Base-by-base conservation (phyloP, 2,797 vertebrate genomes). In the Manis pentadactyla region DNA sequence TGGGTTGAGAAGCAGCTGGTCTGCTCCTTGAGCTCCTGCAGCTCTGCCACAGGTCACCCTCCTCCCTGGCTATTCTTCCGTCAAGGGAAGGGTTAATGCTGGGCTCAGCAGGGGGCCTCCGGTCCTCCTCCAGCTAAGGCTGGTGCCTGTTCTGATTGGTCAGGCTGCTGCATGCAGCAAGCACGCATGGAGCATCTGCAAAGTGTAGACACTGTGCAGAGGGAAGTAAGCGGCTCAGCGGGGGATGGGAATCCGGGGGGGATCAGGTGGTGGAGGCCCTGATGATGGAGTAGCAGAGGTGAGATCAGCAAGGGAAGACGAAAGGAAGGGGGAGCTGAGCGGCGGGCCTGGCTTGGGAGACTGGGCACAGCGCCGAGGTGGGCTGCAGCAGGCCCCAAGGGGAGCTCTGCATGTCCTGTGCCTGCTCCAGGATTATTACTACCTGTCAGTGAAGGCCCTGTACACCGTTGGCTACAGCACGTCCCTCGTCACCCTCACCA, bases 401-500 rank as follows among this genome's bases (percentile, higher is more conserved):
- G 34, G 46, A 86, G 9, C 78, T 68, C 74, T 23, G 3, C 15
- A 0, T 37, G 42, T 95, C 75, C 0, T 96, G 6, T 96, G 86
- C 79, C 31, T 86, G 66, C 96, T 95, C 25, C 82, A 99, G 99
- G 99, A 99, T 95, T 99, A 98, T 91, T 99, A 99, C 98, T 99
- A 99, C 9, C 98, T 99, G 0, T 99, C 99, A 0, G 99, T 99
- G 97, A 99, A 99, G 98, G 99, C 99, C 46, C 98, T 99, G 90
- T 99, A 99, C 98, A 99, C 99, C 0, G 99, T 99, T 0, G 99
- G 99, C 87, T 99, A 99, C 98, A 99, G 99, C 99, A 99, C 99
- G 0, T 99, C 99, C 0, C 99, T 99, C 14, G 99, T 99, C 55
- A 99, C 99, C 42, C 99, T 99, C 94, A 99, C 99, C 25, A 99